Evolutionary conservation across 2,888 invertebrate genomes (phyloP).

Genomic region (Rutpela maculata): DNA sequence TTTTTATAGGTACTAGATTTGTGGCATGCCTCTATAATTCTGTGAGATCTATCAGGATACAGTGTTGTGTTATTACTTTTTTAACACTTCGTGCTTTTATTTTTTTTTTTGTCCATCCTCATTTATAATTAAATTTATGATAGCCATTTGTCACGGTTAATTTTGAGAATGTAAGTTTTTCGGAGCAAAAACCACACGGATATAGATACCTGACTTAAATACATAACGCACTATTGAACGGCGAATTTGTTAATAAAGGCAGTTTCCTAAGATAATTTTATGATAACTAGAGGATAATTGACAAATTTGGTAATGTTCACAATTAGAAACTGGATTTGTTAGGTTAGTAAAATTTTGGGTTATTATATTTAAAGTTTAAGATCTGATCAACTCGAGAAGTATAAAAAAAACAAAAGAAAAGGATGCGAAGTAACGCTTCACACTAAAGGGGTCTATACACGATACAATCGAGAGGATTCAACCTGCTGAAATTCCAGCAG

Average conservation of each 20-base stretch:
- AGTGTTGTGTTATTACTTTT: not conserved
- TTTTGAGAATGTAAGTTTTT: not conserved
- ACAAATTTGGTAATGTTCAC: too few relatives aligned
- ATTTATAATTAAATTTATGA: constrained; percentile 1
- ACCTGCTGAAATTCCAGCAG: too few relatives aligned
- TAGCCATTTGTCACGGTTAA: constrained; percentile 3
- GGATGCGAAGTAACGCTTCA: too few relatives aligned
- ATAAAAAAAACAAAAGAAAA: too few relatives aligned
- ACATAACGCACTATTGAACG: not conserved
- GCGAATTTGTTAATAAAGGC: not conserved
- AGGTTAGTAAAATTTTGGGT: too few relatives aligned
- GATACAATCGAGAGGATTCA: too few relatives aligned
- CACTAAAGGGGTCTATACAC: too few relatives aligned
- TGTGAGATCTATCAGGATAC: not conserved
- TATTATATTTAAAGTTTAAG: too few relatives aligned
- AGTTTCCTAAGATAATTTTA: too few relatives aligned
- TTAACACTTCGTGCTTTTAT: not conserved
- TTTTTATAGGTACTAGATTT: not conserved
- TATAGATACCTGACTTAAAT: not conserved
- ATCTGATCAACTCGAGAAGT: too few relatives aligned
- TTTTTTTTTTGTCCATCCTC: not conserved
- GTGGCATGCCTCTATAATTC: constrained; percentile 7
- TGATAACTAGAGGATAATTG: too few relatives aligned
- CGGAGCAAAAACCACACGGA: not conserved
- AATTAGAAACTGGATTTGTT: too few relatives aligned